Base-by-base conservation (phyloP, 1,140 invertebrate genomes). In the Pseudomyrmex gracilis region DNA sequence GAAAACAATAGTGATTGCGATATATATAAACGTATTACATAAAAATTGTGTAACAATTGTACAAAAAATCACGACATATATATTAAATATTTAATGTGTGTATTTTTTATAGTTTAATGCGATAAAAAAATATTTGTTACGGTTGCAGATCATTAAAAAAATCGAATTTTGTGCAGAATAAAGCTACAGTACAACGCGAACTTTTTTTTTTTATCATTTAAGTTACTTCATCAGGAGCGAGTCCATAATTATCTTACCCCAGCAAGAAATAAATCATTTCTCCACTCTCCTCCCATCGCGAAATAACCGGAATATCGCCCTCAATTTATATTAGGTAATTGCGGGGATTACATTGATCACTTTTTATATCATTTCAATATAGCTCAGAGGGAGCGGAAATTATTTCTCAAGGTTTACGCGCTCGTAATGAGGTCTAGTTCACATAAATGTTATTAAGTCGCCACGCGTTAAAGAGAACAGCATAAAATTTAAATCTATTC, bases 241-340 rank as follows among this genome's bases (percentile, higher is more conserved):
- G 71, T 76, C 17, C 24, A 77, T 74, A 82, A 82, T 82, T 64
- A 74, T 43, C 55, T 61, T 51, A 76, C 20, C 68, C 67, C 60
- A n/a, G 20, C 60, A 47, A 43, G 66, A 82, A 74, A 82, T 82
- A 74, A 82, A 74, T 82, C 80, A 73, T 74, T 82, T 76, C 57
- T 82, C 22, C n/a, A 22, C 43, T 61, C 22, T 63, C 57, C 45
- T 71, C 49, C 58, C 34, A 76, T 82, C 47, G 51, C 15, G 17
- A 55, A 47, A 43, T 70, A 80, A 70, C 43, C 58, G 2, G 10
- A 78, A 66, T 70, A 70, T 45, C 76, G n/a, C 53, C 12, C 53
- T 55, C 22, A 70, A 70, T 70, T 78, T 68, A 78, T 60, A 60
- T 80, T 45, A 45, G 51, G 43, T 80, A 70, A 80, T 80, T 80